Evolutionary conservation across 2,113 vertebrate species (phyloP), one percentile per base, ranked within the genome.

Genomic region (Tretioscincus oriximinensis): DNA sequence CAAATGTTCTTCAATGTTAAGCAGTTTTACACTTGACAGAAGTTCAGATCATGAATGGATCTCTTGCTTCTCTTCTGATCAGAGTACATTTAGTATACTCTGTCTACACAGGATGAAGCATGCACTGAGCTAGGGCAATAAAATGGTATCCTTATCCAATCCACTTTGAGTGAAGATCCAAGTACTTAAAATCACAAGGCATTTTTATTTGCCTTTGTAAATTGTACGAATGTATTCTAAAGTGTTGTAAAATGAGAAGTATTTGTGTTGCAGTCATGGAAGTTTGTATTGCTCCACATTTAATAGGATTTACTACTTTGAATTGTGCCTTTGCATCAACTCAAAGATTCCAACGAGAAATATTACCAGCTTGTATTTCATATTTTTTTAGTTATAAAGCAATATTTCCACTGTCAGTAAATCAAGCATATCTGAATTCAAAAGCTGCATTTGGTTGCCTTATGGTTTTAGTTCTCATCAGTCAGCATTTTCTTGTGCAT

Each of bases 401-500:
- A 78, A 88, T 90, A 88, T 91, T 93, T 87, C 91, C 93, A 87
- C 0, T 86, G 72, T 88, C 86, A 90, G 88, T 88, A 89, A 83
- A 81, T 70, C 35, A 64, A 78, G 82, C 82, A 0, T 92, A 90
- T 94, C 92, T 93, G 91, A 91, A 86, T 87, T 51, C 24, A 67
- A 85, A 84, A 95, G 92, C 92, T 92, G 89, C 90, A 92, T 92
- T 92, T 94, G 92, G 88, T 47, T 83, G 81, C 87, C 80, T 85
- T 92, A 91, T 93, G 93, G 95, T 93, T 95, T 84, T 79, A 86
- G 94, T 80, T 95, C 88, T 94, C 86, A 91, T 89, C 95, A 91
- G 90, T 94, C 89, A 90, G 89, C 90, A 88, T 92, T 90, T 85
- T 80, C 87, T 85, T 18, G 24, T 65, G 85, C 83, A 69, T 93